Conservation (phyloP, 1,140 invertebrate genomes). For the Philopotamus ludificatus region DNA sequence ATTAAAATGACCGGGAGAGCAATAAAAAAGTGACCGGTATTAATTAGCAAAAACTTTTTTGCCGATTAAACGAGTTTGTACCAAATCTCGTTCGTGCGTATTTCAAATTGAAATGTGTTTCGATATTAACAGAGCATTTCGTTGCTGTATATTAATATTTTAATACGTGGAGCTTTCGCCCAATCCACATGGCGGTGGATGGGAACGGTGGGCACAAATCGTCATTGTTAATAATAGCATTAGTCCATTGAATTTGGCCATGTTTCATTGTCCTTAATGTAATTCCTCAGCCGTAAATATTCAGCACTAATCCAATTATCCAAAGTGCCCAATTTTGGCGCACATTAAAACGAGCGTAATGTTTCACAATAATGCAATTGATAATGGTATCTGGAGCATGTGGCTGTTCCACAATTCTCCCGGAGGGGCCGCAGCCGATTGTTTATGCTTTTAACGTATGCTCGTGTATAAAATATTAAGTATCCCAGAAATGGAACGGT, state of each 20-base stretch:
- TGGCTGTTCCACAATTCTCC: not conserved
- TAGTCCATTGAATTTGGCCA: not conserved
- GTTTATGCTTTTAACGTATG: constrained; percentile 39
- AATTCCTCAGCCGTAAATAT: constrained; percentile 28
- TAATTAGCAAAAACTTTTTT: too few species aligned
- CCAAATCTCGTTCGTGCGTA: too few species aligned
- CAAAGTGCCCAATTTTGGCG: constrained; percentile 24
- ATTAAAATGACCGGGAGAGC: too few species aligned
- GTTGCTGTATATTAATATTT: too few species aligned
- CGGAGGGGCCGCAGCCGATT: constrained; percentile 25
- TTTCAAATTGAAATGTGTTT: too few species aligned
- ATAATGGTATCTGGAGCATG: constrained; percentile 29
- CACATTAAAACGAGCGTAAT: constrained; percentile 27
- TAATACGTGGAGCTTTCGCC: too few species aligned
- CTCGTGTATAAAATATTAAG: constrained; percentile 35
- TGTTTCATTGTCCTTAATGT: constrained; percentile 21
- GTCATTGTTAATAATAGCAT: not conserved
- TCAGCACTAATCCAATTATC: constrained; percentile 27
- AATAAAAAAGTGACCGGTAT: too few species aligned
- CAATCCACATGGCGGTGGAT: too few species aligned
- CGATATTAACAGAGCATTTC: too few species aligned
- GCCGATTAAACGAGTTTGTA: too few species aligned
- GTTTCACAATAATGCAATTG: constrained; percentile 31
- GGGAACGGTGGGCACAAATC: too few species aligned
- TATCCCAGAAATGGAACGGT: constrained; percentile 22